Evolutionary conservation across 2,797 vertebrate species (phyloP).

Genomic region (Ceryle rudis): DNA sequence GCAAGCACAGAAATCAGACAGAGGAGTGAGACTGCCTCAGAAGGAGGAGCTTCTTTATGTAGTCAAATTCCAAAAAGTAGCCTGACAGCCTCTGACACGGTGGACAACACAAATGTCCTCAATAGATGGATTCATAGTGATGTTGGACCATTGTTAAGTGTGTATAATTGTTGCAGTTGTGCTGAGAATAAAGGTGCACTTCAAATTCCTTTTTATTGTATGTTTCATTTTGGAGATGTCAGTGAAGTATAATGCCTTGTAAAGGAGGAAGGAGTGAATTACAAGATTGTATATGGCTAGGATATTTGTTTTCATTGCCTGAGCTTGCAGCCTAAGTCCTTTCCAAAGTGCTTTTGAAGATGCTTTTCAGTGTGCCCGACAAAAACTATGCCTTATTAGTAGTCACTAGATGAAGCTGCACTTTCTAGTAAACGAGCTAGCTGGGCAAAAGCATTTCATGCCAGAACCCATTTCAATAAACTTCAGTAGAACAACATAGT

Average conservation of each 20-base stretch:
- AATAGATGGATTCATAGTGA: not conserved
- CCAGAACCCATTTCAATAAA: constrained; percentile 2
- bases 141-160: not conserved
- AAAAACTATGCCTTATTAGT: not conserved
- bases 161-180: not conserved
- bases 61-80: not conserved
- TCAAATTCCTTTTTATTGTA: not conserved
- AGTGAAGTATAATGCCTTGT: not conserved
- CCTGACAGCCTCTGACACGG: not conserved
- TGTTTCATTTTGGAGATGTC: not conserved
- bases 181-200: not conserved
- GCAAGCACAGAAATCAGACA: not conserved
- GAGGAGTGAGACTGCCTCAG: not conserved
- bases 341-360: not conserved
- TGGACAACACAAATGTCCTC: not conserved
- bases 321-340: not conserved
- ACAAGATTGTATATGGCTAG: not conserved
- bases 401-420: not conserved
- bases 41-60: not conserved
- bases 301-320: not conserved
- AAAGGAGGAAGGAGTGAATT: not conserved
- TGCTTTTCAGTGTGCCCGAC: not conserved
- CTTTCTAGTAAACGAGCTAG: not conserved
- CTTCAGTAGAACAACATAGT: not conserved
- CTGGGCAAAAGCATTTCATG: not conserved